A percentile compares a stretch with the other conserved stretches of the same genome.
Conservation (phyloP, 2,113 vertebrate genomes). For the Puntigrus tetrazona region DNA sequence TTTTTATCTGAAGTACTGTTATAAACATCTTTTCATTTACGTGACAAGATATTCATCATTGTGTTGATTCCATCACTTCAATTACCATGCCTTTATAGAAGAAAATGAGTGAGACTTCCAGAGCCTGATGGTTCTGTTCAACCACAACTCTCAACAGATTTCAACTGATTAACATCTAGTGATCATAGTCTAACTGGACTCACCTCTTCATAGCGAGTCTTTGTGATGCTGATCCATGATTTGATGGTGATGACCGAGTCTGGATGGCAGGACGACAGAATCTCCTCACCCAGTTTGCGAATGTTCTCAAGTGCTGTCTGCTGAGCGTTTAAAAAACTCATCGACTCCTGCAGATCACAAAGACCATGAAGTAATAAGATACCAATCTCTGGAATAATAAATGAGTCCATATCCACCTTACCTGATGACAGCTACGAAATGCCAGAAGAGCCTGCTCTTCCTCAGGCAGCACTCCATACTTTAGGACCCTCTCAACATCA, state of each 20-base stretch:
- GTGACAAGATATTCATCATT: too few species aligned
- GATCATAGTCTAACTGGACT: background rate
- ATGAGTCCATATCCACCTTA: slow-evolving; percentile 49
- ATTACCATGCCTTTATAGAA: too few species aligned
- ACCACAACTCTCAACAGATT: background rate
- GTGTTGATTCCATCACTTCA: background rate
- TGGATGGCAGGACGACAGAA: slow-evolving; percentile 81
- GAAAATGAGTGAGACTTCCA: background rate
- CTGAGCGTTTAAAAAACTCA: slow-evolving; percentile 73
- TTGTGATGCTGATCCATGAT: slow-evolving; percentile 84
- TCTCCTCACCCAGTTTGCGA: slow-evolving; percentile 79
- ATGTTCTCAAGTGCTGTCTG: slow-evolving; percentile 79
- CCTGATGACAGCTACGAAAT: slow-evolving; percentile 78
- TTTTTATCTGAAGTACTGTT: too few species aligned
- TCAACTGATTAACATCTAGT: background rate
- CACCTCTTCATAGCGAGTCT: slow-evolving; percentile 87
- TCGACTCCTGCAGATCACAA: slow-evolving; percentile 71
- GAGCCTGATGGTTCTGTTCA: background rate
- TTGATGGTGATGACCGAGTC: slow-evolving; percentile 83
- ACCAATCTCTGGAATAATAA: slow-evolving; percentile 18
- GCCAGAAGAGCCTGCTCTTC: slow-evolving; percentile 73
- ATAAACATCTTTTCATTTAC: too few species aligned
- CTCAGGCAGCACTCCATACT: slow-evolving; percentile 76
- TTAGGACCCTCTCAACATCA: slow-evolving; percentile 77
- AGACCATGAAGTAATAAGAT: background rate